phyloP scores from a whole-genome alignment of 2,113 vertebrate genomes.

The Myanophis thanlyinensis region DNA sequence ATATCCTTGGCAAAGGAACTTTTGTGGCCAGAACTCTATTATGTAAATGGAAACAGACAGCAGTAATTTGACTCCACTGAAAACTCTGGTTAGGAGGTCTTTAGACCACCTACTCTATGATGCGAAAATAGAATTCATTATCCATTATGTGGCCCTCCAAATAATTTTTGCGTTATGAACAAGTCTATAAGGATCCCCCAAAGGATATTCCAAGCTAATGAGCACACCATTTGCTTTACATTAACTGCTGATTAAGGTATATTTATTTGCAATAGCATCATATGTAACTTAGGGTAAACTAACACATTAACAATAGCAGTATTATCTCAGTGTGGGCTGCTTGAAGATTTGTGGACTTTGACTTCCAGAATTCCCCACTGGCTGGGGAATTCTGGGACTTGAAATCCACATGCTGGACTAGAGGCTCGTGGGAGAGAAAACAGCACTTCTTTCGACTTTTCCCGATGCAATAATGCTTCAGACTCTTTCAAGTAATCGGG shows the following conservation, averaged over 20 bases:
- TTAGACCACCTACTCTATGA: neutral
- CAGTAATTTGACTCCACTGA: neutral
- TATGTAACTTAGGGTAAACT: slow-evolving; percentile 39
- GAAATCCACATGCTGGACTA: slow-evolving; percentile 42
- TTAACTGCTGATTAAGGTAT: slow-evolving; percentile 12
- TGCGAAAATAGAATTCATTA: neutral
- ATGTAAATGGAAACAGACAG: neutral
- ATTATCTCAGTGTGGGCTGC: too few species aligned
- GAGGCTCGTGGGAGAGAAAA: slow-evolving; percentile 60
- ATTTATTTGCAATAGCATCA: slow-evolving; percentile 49
- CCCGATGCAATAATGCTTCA: slow-evolving; percentile 15
- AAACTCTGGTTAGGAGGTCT: neutral
- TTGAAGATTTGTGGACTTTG: too few species aligned
- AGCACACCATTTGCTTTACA: neutral
- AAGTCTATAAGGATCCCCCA: neutral
- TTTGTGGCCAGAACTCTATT: neutral
- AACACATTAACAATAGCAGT: neutral
- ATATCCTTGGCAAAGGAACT: neutral
- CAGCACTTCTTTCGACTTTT: slow-evolving; percentile 26
- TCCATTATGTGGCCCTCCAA: neutral
- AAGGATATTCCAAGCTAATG: neutral
- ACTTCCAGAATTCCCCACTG: too few species aligned
- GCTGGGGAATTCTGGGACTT: too few species aligned
- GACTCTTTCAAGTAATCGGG: slow-evolving; percentile 27
- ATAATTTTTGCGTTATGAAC: neutral